Conservation (phyloP, 2,113 vertebrate species). For the Promerops cafer region DNA sequence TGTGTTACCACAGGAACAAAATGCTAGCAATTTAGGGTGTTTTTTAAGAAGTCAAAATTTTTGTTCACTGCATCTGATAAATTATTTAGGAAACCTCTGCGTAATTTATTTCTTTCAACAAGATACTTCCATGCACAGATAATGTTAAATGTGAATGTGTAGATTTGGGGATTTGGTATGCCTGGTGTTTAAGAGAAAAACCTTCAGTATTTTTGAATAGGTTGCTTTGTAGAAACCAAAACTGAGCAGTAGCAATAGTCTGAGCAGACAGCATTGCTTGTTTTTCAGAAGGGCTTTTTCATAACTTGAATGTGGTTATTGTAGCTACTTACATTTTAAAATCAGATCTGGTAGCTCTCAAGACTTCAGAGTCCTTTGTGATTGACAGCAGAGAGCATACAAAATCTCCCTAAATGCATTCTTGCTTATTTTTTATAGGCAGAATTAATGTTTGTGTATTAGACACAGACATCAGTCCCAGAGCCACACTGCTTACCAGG, state of each 20-base stretch:
- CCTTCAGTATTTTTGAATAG: not conserved
- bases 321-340: not conserved
- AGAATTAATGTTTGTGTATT: not conserved
- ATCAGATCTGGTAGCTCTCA: not conserved
- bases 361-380: not conserved
- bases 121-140: not conserved
- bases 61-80: not conserved
- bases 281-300: not conserved
- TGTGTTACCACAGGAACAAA: constrained; percentile 4
- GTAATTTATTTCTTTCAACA: constrained; percentile 32
- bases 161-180: not conserved
- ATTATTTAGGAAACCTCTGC: constrained; percentile 37
- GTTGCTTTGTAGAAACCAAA: not conserved
- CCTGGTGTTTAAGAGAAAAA: not conserved
- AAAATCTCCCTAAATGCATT: not conserved
- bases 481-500: not conserved
- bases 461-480: not conserved
- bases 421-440: not conserved
- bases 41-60: not conserved
- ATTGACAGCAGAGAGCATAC: not conserved
- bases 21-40: not conserved
- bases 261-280: not conserved
- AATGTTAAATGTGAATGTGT: not conserved
- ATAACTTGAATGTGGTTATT: not conserved
- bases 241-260: not conserved